A percentile compares a stretch with the other conserved stretches of the same genome.
Evolutionary conservation across 2,113 vertebrate species (phyloP).

Genomic region (Ailurus styani): DNA sequence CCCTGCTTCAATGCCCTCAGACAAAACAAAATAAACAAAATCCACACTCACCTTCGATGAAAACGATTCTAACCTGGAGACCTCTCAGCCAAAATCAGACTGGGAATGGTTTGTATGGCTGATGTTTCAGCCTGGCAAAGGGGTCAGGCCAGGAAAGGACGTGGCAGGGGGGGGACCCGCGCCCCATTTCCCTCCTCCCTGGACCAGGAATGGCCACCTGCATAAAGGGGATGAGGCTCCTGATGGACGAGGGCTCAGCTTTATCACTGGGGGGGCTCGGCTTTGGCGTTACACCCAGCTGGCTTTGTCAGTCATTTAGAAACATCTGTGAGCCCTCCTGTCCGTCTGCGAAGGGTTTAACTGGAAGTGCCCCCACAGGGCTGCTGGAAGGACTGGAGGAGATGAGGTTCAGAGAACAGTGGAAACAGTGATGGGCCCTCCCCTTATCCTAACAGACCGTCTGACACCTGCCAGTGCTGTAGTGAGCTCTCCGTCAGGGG

Average conservation of each 20-base stretch:
- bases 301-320: neutral
- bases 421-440: neutral
- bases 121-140: rapidly evolving
- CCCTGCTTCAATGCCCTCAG: neutral
- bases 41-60: too few species aligned
- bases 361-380: too few species aligned
- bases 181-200: neutral
- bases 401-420: rapidly evolving
- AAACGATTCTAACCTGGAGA: neutral
- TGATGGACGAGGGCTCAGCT: rapidly evolving
- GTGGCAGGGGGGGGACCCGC: rapidly evolving
- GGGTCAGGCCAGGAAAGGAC: neutral
- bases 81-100: rapidly evolving
- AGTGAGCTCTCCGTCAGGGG: neutral
- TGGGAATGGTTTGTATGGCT: rapidly evolving
- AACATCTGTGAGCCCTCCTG: neutral
- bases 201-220: rapidly evolving
- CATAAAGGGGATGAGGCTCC: neutral
- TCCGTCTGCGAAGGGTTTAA: neutral
- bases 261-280: neutral
- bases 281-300: neutral
- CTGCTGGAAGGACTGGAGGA: neutral
- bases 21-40: neutral
- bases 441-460: neutral
- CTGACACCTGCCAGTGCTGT: rapidly evolving